phyloP scores from a whole-genome alignment of 2,797 vertebrate genomes.

The Chiloscyllium punctatum region DNA sequence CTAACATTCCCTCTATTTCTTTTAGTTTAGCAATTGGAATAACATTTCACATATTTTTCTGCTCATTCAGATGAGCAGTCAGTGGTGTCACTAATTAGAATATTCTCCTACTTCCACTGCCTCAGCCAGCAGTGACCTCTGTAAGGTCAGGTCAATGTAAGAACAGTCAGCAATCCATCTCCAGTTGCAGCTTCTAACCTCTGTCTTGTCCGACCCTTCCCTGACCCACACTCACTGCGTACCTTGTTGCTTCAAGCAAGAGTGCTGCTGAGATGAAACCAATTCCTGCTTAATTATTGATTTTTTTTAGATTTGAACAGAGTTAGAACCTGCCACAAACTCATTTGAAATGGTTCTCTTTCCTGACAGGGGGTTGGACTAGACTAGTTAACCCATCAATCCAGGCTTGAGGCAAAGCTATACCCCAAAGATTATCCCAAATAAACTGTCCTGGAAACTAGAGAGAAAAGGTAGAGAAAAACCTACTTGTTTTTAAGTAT shows the following conservation, averaged over 20 bases:
- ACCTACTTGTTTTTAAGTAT: not conserved
- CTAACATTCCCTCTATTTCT: not conserved
- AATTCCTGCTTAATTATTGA: not conserved
- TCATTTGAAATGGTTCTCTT: not conserved
- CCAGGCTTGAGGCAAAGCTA: not conserved
- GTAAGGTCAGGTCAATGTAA: not conserved
- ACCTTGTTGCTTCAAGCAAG: not conserved
- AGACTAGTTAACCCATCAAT: not conserved
- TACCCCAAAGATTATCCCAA: not conserved
- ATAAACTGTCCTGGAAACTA: not conserved
- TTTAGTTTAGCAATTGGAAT: not conserved
- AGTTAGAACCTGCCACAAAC: not conserved
- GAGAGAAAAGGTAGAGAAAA: not conserved
- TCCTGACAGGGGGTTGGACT: not conserved
- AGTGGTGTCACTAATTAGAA: not conserved
- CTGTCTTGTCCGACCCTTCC: not conserved
- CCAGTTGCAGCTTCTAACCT: not conserved
- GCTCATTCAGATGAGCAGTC: not conserved
- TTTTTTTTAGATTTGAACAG: no score
- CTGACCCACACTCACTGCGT: not conserved
- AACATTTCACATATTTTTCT: not conserved
- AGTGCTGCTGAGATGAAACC: no score
- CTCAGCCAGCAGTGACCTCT: no score
- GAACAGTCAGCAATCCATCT: not conserved
- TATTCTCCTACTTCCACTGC: not conserved